phyloP scores from a whole-genome alignment of 2,113 vertebrate species.

The Miniopterus natalensis region DNA sequence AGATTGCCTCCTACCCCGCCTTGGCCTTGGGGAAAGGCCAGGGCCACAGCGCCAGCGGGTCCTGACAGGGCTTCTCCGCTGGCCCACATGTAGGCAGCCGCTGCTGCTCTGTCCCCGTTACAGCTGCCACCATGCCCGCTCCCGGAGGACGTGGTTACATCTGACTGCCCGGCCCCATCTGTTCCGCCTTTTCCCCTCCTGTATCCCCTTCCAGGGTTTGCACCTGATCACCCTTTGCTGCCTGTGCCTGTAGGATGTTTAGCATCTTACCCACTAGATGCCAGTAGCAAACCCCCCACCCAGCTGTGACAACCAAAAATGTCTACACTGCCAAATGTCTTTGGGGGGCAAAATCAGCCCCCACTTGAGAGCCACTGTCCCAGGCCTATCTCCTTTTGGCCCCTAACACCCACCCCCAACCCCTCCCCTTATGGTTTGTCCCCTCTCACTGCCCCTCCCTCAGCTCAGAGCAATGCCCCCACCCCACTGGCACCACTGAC shows the following conservation, averaged over 20 bases:
- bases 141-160: not conserved
- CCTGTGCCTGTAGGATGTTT: not conserved
- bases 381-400: not conserved
- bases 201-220: too few species aligned
- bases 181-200: not conserved
- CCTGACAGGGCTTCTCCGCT: not conserved
- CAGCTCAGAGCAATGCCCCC: not conserved
- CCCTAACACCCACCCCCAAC: not conserved
- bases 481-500: not conserved
- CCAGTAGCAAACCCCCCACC: not conserved
- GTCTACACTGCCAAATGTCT: not conserved
- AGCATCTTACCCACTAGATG: not conserved
- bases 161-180: not conserved
- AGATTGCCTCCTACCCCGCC: too few species aligned
- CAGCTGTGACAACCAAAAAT: not conserved
- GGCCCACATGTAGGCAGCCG: too few species aligned
- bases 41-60: not conserved
- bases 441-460: not conserved
- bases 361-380: not conserved
- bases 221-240: not conserved
- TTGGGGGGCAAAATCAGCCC: not conserved
- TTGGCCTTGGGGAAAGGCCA: not conserved
- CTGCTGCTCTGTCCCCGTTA: rapidly evolving
- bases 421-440: not conserved
- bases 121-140: not conserved